Conservation (phyloP, 53 echinoderm and acorn worm genomes). For the Mesocentrotus franciscanus region DNA sequence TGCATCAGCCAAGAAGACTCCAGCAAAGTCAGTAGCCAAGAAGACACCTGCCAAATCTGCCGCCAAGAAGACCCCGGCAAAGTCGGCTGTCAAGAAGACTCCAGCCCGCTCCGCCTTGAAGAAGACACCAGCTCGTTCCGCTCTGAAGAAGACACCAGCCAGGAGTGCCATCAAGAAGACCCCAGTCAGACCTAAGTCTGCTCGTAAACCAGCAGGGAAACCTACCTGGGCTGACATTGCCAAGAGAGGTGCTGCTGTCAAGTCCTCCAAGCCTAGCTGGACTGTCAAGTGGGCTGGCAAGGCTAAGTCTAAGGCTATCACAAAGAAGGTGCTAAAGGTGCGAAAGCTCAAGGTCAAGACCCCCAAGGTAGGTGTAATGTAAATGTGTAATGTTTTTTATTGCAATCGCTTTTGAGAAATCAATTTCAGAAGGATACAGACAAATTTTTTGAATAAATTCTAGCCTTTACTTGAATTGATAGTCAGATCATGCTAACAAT, state of each 20-base stretch:
- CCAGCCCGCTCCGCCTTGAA: conserved; percentile 41
- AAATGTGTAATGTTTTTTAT: too few species aligned
- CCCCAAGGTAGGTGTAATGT: conserved; percentile 76
- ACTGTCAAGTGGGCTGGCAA: conserved; percentile 71
- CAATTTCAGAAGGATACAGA: too few species aligned
- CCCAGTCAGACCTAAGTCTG: conserved; percentile 73
- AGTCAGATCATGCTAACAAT: too few species aligned
- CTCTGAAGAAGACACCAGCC: conserved; percentile 71
- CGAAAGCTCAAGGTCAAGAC: conserved; percentile 76
- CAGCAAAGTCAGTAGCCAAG: conserved; percentile 66
- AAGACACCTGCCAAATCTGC: conserved; percentile 68
- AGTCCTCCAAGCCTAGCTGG: conserved; percentile 48
- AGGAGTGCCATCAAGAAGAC: conserved; percentile 69
- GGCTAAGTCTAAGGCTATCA: conserved; percentile 60
- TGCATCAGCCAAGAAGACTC: conserved; percentile 64
- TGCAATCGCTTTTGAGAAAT: too few species aligned
- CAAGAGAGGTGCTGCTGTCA: conserved; percentile 76
- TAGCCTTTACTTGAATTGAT: too few species aligned
- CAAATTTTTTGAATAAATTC: too few species aligned
- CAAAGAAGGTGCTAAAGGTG: conserved; percentile 59
- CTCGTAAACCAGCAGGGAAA: conserved; percentile 69
- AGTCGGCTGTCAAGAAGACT: conserved; percentile 71
- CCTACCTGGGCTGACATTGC: conserved; percentile 95
- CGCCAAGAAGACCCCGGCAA: conserved; percentile 51
- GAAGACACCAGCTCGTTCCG: conserved; percentile 69